Base-by-base conservation (phyloP, 2,113 vertebrate genomes). In the Nanorana parkeri region DNA sequence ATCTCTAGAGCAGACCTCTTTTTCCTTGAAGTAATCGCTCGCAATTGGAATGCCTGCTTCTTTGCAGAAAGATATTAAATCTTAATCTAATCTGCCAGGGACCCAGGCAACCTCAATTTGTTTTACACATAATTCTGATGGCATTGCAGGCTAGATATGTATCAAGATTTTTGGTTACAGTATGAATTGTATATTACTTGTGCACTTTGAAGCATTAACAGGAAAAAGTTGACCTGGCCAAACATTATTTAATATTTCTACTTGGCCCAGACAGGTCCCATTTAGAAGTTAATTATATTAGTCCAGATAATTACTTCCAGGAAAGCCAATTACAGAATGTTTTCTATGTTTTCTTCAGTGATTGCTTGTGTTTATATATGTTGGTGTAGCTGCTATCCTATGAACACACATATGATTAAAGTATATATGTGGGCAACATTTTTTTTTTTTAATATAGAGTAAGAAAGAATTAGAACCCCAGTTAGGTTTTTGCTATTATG, bases 31-130 rank as follows among this genome's bases (percentile, higher is more conserved):
- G 72, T 83, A 83, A 83, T 76, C 80, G 32, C 80, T 67, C 47
- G 64, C 61, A 76, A 83, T 83, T 75, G 80, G 29, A 58, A 32
- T 56, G 61, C 71, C 60, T 68, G 72, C 76, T 66, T 76, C 71
- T 83, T 83, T 76, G 71, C 63, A 72, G 64, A 83, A 58, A 74
- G 61, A 81, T 81, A 81, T 81, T 81, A 75, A 81, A 83, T 83
- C 72, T 83, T 74, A 74, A 82, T 80, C 66, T 81, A 81, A 81
- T 81, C 80, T 81, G 80, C 69, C 80, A 81, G 69, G 52, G 15
- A 66, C 80, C 69, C 80, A 81, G 58, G 28, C 69, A 81, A 65
- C 72, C 60, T 36, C 60, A 80, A 80, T 69, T 80, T 74, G 80
- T 58, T 56, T 74, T 67, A 75, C 47, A 66, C 47, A 81, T 81